phyloP scores from a whole-genome alignment of 2,888 invertebrate species.

The Trypoxylon attenuatum region DNA sequence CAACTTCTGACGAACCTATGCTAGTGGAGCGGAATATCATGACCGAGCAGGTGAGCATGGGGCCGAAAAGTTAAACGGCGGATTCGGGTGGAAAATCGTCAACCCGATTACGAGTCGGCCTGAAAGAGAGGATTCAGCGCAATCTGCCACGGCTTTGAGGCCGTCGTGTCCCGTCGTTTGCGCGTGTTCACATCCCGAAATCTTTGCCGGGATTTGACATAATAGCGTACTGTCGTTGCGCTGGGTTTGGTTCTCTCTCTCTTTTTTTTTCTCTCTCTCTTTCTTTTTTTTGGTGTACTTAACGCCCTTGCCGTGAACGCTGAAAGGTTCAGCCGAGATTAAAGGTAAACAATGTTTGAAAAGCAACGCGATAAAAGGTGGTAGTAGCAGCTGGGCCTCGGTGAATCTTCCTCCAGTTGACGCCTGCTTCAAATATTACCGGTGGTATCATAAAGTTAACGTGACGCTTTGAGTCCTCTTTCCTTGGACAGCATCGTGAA shows the following conservation, averaged over 20 bases:
- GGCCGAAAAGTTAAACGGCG: too few species aligned
- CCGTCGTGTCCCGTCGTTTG: not conserved
- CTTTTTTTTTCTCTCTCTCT: not conserved
- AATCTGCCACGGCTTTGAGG: not conserved
- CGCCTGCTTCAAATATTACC: not conserved
- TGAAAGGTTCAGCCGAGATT: not conserved
- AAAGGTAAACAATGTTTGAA: not conserved
- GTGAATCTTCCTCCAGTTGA: not conserved
- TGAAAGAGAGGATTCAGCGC: not conserved
- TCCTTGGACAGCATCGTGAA: too few species aligned
- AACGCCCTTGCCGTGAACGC: not conserved
- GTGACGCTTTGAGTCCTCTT: not conserved
- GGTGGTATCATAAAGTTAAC: not conserved
- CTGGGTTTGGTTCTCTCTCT: not conserved
- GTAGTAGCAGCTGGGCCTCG: too few species aligned
- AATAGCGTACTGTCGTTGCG: too few species aligned
- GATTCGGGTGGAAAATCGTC: not conserved
- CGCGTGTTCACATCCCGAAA: not conserved
- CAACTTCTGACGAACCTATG: too few species aligned
- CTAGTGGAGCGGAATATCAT: too few species aligned
- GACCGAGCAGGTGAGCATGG: too few species aligned
- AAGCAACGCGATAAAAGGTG: not conserved
- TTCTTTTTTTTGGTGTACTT: not conserved
- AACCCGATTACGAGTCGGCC: not conserved
- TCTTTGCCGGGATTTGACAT: not conserved